Evolutionary conservation across 1,140 invertebrate species (phyloP), one percentile per base, ranked within the genome.

Genomic region (Dreissena polymorpha): DNA sequence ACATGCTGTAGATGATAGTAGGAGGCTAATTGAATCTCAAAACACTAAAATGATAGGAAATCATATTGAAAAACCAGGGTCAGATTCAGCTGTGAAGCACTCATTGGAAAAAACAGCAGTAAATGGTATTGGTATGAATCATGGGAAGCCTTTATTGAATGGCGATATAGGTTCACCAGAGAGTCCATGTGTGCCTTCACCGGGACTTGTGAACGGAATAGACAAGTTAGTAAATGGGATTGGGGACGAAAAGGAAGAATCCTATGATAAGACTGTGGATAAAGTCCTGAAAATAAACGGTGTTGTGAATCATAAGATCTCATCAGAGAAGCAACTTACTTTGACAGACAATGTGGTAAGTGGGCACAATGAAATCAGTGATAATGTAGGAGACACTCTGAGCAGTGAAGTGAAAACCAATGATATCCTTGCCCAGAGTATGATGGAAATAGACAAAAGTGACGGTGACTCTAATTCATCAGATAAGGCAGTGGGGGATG

Each of bases 151-250:
- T 50, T 65, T 80, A 23, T 14, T 80, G 55, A 80, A 80, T 72
- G 78, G 78, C 27, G 57, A 80, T 69, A 21, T 80, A 72, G 65
- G 69, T 55, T 80, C 68, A 39, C 69, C 78, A 23, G 78, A 72
- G 55, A 69, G 76, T 57, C 78, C 67, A 8, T 80, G 68, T 60
- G 76, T 78, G 76, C 78, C 78, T 64, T 72, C 78, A 53, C 68
- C 78, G 23, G 51, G 68, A 5, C 18, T 70, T 49, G 69, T 72
- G n/a, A 72, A 72, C 64, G 78, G 78, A 60, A 68, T 55, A 72
- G 57, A 80, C 51, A 69, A 75, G 69, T 72, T 83, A 75, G 65
- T 83, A 63, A 83, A 83, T 83, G 80, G 80, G 50, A 83, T 83
- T 49, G 69, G 12, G 69, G 73, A 83, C 29, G 80, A 75, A 51